Conservation (phyloP, 2,113 vertebrate species). For the Camelus dromedarius region DNA sequence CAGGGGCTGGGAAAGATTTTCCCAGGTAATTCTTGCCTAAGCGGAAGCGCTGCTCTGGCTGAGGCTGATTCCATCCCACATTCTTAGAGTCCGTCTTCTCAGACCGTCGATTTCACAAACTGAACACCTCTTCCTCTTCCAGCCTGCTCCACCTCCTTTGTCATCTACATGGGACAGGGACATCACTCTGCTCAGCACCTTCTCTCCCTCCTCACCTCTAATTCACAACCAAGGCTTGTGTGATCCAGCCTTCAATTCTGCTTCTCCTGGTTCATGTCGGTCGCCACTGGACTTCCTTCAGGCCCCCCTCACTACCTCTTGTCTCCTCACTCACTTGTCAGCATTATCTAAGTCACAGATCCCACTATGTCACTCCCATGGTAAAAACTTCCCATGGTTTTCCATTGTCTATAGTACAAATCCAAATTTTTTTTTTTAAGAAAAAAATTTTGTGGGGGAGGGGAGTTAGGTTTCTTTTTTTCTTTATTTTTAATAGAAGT, state of each 20-base stretch:
- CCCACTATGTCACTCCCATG: not conserved
- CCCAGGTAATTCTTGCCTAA: not conserved
- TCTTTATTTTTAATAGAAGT: too few relatives aligned
- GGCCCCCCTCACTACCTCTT: not conserved
- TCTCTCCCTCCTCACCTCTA: not conserved
- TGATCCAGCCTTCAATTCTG: not conserved
- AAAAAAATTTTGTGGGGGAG: too few relatives aligned
- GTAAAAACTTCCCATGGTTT: not conserved
- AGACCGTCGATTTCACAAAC: not conserved
- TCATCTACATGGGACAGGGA: not conserved
- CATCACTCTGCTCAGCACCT: not conserved
- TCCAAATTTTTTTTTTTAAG: not conserved
- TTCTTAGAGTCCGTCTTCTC: not conserved
- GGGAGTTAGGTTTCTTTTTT: too few relatives aligned
- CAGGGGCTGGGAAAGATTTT: not conserved
- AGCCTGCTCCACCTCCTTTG: not conserved
- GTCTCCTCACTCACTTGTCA: not conserved
- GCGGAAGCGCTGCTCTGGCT: too few relatives aligned
- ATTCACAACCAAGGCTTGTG: too few relatives aligned
- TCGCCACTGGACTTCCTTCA: not conserved
- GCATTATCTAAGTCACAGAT: not conserved
- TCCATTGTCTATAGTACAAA: not conserved
- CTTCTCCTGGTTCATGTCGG: not conserved
- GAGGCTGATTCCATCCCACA: rapidly evolving
- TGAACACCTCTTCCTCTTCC: not conserved